Evolutionary conservation across 2,797 vertebrate species (phyloP).

Genomic region (Catostomus latipinnis): DNA sequence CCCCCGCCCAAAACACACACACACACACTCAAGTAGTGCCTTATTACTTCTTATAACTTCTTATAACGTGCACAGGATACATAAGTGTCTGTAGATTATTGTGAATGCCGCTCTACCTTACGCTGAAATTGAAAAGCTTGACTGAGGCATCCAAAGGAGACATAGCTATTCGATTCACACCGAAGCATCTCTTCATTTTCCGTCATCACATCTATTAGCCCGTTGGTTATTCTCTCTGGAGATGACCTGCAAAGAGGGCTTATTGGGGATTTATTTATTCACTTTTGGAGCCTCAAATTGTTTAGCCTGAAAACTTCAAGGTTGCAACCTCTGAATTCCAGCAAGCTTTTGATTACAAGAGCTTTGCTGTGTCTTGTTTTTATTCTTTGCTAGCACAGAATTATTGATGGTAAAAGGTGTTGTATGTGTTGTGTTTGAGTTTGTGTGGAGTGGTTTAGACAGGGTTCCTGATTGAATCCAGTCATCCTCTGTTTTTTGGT

Average conservation of each 20-base stretch:
- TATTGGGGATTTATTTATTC: slow-evolving; percentile 57
- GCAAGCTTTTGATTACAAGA: slow-evolving; percentile 45
- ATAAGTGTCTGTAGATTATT: slow-evolving; percentile 9
- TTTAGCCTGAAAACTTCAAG: slow-evolving; percentile 52
- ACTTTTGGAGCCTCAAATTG: slow-evolving; percentile 47
- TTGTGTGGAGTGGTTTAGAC: slow-evolving; percentile 59
- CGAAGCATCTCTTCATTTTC: no score
- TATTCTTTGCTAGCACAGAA: slow-evolving; percentile 18
- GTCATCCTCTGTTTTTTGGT: slow-evolving; percentile 58
- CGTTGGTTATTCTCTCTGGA: slow-evolving; percentile 47
- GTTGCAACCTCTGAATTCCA: slow-evolving; percentile 45
- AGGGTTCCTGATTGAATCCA: slow-evolving; percentile 68
- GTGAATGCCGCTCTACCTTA: no score
- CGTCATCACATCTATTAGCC: slow-evolving; percentile 58
- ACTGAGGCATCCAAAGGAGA: no score
- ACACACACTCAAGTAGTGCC: not conserved
- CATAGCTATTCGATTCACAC: no score
- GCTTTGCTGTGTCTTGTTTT: slow-evolving; percentile 33
- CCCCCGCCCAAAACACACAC: no score
- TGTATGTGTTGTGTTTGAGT: slow-evolving; percentile 19
- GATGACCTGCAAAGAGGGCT: slow-evolving; percentile 47
- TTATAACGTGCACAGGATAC: slow-evolving; percentile 21
- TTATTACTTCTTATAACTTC: slow-evolving; percentile 27
- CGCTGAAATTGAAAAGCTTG: no score
- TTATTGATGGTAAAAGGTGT: slow-evolving; percentile 42